Evolutionary conservation across 2,888 invertebrate species (phyloP).

Genomic region (Eilema griseolum): DNA sequence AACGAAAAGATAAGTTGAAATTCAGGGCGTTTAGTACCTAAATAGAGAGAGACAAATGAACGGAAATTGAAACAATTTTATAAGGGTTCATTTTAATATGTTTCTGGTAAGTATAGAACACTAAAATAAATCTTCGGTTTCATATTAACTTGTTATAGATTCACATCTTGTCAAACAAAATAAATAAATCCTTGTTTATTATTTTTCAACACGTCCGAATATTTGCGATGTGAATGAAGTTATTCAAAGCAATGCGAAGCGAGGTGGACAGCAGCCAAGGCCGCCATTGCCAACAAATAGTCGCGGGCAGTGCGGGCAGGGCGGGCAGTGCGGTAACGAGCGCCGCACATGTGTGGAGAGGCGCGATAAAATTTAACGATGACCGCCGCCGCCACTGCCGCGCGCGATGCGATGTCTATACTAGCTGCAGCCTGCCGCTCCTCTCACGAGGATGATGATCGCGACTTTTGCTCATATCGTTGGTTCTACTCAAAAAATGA

Average conservation of each 20-base stretch:
- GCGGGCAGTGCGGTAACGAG: slow-evolving; percentile 51
- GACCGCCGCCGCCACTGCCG: slow-evolving; percentile 43
- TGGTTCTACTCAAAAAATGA: too few species aligned
- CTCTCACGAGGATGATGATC: too few species aligned
- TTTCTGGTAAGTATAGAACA: neutral
- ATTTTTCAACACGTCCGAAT: slow-evolving; percentile 12
- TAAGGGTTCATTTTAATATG: neutral
- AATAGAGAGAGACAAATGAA: neutral
- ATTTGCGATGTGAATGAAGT: slow-evolving; percentile 31
- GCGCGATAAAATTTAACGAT: slow-evolving; percentile 64
- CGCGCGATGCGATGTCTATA: slow-evolving; percentile 20
- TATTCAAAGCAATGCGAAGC: slow-evolving; percentile 51
- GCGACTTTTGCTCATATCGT: too few species aligned
- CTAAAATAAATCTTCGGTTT: neutral
- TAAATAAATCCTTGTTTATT: slow-evolving; percentile 8
- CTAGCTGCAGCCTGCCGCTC: too few species aligned
- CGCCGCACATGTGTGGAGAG: slow-evolving; percentile 66
- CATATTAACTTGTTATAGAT: neutral
- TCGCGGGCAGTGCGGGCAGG: slow-evolving; percentile 37
- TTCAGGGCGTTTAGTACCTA: too few species aligned
- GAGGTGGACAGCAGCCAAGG: slow-evolving; percentile 38
- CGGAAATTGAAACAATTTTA: neutral
- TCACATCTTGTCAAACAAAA: slow-evolving; percentile 1
- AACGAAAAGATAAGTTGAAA: neutral
- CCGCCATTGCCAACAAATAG: slow-evolving; percentile 37